phyloP scores from a whole-genome alignment of 1,140 invertebrate genomes.

The Paramacrobiotus metropolitanus region DNA sequence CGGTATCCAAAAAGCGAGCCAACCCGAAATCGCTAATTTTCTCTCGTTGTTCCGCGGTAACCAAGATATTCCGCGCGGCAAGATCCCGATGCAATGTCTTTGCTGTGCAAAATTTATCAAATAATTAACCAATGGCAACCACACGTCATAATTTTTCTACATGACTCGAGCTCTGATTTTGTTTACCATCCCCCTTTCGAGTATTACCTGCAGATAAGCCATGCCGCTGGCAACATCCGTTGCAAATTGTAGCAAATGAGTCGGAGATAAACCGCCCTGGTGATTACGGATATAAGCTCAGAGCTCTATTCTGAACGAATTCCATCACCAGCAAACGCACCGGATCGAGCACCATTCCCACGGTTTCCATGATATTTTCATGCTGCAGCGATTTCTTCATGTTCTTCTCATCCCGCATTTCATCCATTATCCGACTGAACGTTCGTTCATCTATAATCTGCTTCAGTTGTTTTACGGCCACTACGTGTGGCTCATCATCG shows the following conservation, averaged over 20 bases:
- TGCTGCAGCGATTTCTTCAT: slow-evolving; percentile 34
- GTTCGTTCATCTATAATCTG: slow-evolving; percentile 19
- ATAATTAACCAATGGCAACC: too few species aligned
- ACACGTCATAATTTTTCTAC: too few species aligned
- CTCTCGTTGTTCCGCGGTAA: slow-evolving; percentile 46
- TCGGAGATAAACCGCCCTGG: not conserved
- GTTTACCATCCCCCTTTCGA: too few species aligned
- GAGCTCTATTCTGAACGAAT: slow-evolving; percentile 28
- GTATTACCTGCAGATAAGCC: slow-evolving; percentile 1
- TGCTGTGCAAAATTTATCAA: slow-evolving; percentile 42
- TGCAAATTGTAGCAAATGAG: not conserved
- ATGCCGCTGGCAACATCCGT: slow-evolving; percentile 2
- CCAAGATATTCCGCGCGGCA: slow-evolving; percentile 58
- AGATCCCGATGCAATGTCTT: slow-evolving; percentile 62
- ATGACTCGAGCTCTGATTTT: too few species aligned
- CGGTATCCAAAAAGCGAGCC: slow-evolving; percentile 48
- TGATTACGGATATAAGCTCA: not conserved
- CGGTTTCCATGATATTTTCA: slow-evolving; percentile 60
- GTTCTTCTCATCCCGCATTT: not conserved
- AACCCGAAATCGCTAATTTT: slow-evolving; percentile 82
- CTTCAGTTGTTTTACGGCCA: slow-evolving; percentile 44
- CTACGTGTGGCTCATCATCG: slow-evolving; percentile 24
- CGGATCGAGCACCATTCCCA: slow-evolving; percentile 42
- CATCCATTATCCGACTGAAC: not conserved
- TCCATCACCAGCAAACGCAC: slow-evolving; percentile 63